A percentile compares a stretch with the other conserved stretches of the same genome.
phyloP scores from a whole-genome alignment of 2,113 vertebrate species.

The Cyphomyrus plagiostoma region DNA sequence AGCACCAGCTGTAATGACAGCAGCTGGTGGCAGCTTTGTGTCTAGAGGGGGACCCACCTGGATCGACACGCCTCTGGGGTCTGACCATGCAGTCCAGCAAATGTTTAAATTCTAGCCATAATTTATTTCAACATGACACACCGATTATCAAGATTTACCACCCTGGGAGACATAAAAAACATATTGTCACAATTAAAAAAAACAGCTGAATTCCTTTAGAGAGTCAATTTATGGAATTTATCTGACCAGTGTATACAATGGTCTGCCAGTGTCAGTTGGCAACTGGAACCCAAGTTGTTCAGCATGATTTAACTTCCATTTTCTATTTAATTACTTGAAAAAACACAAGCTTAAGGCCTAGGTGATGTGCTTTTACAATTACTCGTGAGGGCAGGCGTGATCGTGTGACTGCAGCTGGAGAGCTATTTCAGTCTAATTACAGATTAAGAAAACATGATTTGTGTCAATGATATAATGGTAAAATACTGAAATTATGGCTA shows the following conservation, averaged over 20 bases:
- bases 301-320: constrained; percentile 15
- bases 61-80: not conserved
- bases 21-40: not conserved
- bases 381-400: constrained; percentile 22
- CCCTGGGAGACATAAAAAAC: not conserved
- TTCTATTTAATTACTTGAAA: constrained; percentile 22
- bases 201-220: not conserved
- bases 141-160: not conserved
- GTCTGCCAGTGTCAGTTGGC: not conserved
- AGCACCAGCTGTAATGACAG: not conserved
- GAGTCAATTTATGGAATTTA: not conserved
- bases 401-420: constrained; percentile 52
- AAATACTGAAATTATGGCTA: constrained; percentile 32
- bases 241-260: not conserved
- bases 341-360: constrained; percentile 8
- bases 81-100: not conserved
- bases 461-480: constrained; percentile 52
- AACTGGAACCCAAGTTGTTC: constrained; percentile 20
- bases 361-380: constrained; percentile 28
- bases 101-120: not conserved
- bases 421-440: constrained; percentile 51
- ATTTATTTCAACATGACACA: not conserved
- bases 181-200: not conserved
- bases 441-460: constrained; percentile 50
- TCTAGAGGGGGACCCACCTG: not conserved